Evolutionary conservation across 1,140 invertebrate species (phyloP).

Genomic region (Cataglyphis hispanica): DNA sequence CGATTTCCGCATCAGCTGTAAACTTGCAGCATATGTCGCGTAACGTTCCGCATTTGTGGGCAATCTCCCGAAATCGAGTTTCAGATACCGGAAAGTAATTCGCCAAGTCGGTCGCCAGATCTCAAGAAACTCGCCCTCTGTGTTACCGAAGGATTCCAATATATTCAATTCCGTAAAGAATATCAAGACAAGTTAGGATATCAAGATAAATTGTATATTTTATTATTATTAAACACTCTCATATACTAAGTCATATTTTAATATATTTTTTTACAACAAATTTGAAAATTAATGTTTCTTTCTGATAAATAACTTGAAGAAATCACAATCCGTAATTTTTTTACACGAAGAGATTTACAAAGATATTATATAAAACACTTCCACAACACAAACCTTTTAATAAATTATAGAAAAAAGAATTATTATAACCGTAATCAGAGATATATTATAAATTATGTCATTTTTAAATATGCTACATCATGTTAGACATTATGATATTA

Average conservation of each 20-base stretch:
- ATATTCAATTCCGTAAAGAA: constrained; percentile 9
- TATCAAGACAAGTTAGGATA: not conserved
- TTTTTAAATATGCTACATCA: not conserved
- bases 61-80: constrained; percentile 40
- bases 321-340: not conserved
- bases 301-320: not conserved
- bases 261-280: not conserved
- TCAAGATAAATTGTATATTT: not conserved
- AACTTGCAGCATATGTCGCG: not conserved
- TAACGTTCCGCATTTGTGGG: not conserved
- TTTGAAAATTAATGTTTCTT: not conserved
- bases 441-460: not conserved
- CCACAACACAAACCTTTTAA: not conserved
- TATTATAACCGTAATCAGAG: not conserved
- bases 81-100: constrained; percentile 12
- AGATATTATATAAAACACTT: not conserved
- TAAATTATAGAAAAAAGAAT: not conserved
- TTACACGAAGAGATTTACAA: not conserved
- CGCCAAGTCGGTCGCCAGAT: not conserved
- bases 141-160: constrained; percentile 2
- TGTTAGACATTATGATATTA: not conserved
- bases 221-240: not conserved
- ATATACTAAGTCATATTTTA: not conserved
- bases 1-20: constrained; percentile 26
- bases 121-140: not conserved